These are phyloP conservation scores for Brenthis hecate DNA, from an alignment of 2,888 invertebrate genomes.

Conservation along the genomic window DNA sequence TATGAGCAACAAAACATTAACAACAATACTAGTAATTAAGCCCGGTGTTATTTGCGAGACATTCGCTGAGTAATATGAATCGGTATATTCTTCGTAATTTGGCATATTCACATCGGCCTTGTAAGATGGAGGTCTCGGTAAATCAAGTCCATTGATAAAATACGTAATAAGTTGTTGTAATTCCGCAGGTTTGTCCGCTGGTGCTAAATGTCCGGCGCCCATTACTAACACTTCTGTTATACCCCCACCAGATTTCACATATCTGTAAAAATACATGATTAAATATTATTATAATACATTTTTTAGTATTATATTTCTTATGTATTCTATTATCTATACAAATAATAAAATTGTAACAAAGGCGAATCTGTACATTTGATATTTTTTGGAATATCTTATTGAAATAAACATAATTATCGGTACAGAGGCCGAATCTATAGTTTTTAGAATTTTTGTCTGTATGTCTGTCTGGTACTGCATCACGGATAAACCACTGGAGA, in stretches of 20 bases:
- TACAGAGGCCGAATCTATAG: too few relatives aligned
- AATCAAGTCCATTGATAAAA: slow-evolving; percentile 55
- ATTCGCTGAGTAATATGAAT: slow-evolving; percentile 25
- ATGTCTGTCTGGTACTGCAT: too few relatives aligned
- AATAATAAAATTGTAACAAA: too few relatives aligned
- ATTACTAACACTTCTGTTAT: slow-evolving; percentile 82
- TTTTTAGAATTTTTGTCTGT: too few relatives aligned
- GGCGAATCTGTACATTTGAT: too few relatives aligned
- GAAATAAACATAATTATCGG: too few relatives aligned
- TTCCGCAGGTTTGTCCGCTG: slow-evolving; percentile 81
- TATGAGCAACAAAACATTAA: slow-evolving; percentile 57
- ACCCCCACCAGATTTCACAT: slow-evolving; percentile 78
- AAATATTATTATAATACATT: background rate
- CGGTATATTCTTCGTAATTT: slow-evolving; percentile 23
- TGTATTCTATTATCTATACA: too few relatives aligned
- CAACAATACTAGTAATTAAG: slow-evolving; percentile 55
- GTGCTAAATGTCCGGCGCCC: slow-evolving; percentile 84
- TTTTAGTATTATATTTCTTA: too few relatives aligned
- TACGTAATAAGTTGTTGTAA: slow-evolving; percentile 55
- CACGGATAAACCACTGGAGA: too few relatives aligned
- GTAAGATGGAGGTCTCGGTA: slow-evolving; percentile 41
- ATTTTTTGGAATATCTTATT: too few relatives aligned
- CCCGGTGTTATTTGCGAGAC: slow-evolving; percentile 42
- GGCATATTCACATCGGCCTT: slow-evolving; percentile 15
- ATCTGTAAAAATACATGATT: slow-evolving; percentile 60